phyloP scores from a whole-genome alignment of 2,888 invertebrate genomes.

The Diabrotica balteata region DNA sequence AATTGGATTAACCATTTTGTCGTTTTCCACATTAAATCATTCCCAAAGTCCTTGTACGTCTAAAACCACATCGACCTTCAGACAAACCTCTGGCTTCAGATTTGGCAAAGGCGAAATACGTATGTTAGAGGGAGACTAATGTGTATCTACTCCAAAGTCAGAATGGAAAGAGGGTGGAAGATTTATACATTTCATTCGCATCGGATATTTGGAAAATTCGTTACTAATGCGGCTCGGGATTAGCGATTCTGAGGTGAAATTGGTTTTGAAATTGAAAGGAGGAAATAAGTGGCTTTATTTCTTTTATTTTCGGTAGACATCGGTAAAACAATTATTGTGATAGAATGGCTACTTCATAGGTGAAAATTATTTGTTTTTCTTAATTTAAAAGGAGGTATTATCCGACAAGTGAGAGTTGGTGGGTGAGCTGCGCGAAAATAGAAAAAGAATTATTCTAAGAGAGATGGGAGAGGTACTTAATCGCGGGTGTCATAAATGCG shows the following conservation, averaged over 20 bases:
- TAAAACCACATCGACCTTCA: background rate
- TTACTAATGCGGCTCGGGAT: conserved; percentile 1
- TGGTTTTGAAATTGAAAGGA: conserved; percentile 1
- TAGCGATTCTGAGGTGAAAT: conserved; percentile 3
- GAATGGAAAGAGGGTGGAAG: conserved; percentile 2
- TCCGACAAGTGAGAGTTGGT: no score
- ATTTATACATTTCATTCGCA: conserved; percentile 6
- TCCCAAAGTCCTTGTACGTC: background rate
- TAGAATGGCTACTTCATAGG: no score
- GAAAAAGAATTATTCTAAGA: no score
- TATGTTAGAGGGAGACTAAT: background rate
- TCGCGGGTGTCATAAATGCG: no score
- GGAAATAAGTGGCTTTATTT: background rate
- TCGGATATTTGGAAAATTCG: conserved; percentile 7
- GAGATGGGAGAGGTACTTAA: no score
- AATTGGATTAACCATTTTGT: no score
- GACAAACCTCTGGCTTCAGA: background rate
- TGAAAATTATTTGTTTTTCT: no score
- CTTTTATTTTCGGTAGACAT: no score
- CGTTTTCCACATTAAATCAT: no score
- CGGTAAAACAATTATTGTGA: no score
- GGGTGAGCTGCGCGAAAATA: no score
- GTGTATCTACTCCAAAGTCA: background rate
- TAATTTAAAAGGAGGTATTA: no score
- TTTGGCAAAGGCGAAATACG: background rate